Evolutionary conservation across 1,140 invertebrate species (phyloP), one percentile per base, ranked within the genome.

Genomic region (Papilio xuthus): DNA sequence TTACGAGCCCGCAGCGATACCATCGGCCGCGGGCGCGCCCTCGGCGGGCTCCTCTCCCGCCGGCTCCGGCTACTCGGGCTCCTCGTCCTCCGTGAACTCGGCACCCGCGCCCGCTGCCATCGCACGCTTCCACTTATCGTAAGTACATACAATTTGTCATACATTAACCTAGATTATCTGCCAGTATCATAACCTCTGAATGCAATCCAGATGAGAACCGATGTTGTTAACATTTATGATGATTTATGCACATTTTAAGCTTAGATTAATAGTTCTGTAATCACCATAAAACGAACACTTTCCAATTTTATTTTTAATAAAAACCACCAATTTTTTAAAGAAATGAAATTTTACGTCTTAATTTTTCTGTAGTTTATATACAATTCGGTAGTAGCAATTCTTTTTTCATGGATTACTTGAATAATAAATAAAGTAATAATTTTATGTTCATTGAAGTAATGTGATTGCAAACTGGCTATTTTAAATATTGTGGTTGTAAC

Each of bases 1-100:
- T 95, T 98, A 98, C 95, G 98, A 98, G 93, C 98, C 98, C 82
- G 95, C 96, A 81, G 96, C 96, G 86, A 96, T 96, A 91, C 96
- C 95, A 88, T 94, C 95, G 89, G 87, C 94, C 86, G 92, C 92
- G 85, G 91, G 90, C 70, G 92, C 95, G 88, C 90, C 94, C 80
- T 91, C 94, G 86, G 87, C 92, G 84, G 90, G 91, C 83, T 95
- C 95, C 63, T 95, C 95, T 63, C 95, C 95, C 75, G 95, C 95
- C 84, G 92, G 90, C 78, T 95, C 95, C 73, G 95, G 95, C 85
- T 94, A 92, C 94, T 95, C 89, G 90, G 94, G 87, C 93, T 95
- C 92, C 94, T 94, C 91, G 94, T 95, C 92, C 95, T 95, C 92
- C 95, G 95, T 92, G 94, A 94, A 86, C 94, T 94, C 94, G 83